A percentile compares a stretch with the other conserved stretches of the same genome.
These are phyloP conservation scores for Ochotona curzoniae DNA, from an alignment of 2,113 vertebrate genomes.

Conservation along the genomic window DNA sequence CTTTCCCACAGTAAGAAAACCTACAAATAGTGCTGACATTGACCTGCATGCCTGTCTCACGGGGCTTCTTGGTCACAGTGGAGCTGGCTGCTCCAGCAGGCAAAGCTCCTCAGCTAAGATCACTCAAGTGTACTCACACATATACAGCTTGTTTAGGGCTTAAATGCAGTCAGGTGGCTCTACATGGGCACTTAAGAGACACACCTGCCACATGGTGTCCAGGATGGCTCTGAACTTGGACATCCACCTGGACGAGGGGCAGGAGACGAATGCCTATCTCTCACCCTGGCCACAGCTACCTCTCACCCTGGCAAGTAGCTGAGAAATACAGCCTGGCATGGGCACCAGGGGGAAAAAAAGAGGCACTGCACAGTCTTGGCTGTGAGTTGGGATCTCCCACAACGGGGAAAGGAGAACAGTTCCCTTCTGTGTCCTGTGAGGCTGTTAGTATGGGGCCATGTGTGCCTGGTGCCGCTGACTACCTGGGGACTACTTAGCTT, in stretches of 20 bases:
- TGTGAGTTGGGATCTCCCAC: too few species aligned
- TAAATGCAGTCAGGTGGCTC: background rate
- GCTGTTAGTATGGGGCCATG: too few species aligned
- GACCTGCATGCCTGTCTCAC: background rate
- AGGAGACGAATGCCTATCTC: background rate
- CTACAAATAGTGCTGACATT: background rate
- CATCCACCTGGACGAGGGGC: background rate
- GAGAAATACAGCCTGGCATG: background rate
- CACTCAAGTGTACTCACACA: too few species aligned
- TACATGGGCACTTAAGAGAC: background rate
- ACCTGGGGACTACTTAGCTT: too few species aligned
- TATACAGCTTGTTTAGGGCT: background rate
- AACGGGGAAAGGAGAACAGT: too few species aligned
- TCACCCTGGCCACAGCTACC: background rate
- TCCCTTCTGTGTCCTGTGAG: too few species aligned
- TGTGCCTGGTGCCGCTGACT: too few species aligned
- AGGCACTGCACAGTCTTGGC: too few species aligned
- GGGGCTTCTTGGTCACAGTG: background rate
- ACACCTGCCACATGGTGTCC: background rate
- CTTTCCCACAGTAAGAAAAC: constrained; percentile 13
- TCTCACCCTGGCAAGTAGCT: background rate
- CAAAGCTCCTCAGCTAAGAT: too few species aligned
- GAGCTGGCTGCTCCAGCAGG: background rate
- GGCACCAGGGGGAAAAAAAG: too few species aligned
- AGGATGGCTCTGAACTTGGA: background rate